Evolutionary conservation across 1,140 invertebrate genomes (phyloP).

Genomic region (Temnothorax curvispinosus): DNA sequence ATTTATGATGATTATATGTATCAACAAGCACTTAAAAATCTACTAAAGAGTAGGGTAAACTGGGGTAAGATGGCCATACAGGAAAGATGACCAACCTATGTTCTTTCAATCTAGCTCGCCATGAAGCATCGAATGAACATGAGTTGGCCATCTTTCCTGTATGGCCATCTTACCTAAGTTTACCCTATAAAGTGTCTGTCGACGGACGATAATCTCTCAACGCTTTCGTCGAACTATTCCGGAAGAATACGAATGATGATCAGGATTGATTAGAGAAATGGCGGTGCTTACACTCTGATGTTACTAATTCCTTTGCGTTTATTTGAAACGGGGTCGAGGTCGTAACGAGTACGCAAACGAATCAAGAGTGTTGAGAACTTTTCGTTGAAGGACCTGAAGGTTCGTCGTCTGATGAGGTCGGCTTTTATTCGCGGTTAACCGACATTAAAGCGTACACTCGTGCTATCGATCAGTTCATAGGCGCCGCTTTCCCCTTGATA

Average conservation of each 20-base stretch:
- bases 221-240: background rate
- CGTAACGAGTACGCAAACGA: background rate
- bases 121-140: too few relatives aligned
- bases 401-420: constrained; percentile 40
- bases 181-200: background rate
- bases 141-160: too few relatives aligned
- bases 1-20: background rate
- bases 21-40: background rate
- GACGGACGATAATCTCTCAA: background rate
- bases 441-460: constrained; percentile 71
- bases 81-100: too few relatives aligned
- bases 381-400: constrained; percentile 9
- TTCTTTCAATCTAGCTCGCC: too few relatives aligned
- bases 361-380: constrained; percentile 17
- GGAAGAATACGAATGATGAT: background rate
- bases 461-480: constrained; percentile 65
- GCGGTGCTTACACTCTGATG: background rate
- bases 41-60: background rate
- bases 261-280: constrained; percentile 1
- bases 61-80: too few relatives aligned
- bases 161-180: too few relatives aligned
- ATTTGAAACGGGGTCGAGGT: background rate
- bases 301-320: constrained; percentile 27
- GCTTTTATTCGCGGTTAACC: constrained; percentile 72
- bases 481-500: constrained; percentile 5